phyloP scores from a whole-genome alignment of 2,888 invertebrate species.

The Adineta ricciae region DNA sequence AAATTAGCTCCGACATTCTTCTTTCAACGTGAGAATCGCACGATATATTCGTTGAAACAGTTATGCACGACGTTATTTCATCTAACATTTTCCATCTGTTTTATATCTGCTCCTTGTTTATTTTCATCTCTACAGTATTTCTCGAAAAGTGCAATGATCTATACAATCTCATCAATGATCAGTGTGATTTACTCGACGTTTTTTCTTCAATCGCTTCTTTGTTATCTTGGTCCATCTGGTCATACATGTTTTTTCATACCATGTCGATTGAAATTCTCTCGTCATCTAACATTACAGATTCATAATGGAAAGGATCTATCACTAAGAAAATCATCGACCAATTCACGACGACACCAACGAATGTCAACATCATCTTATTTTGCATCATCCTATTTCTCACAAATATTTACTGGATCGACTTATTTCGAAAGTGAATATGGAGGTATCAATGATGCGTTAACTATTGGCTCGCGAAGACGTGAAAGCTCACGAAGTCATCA shows the following conservation, averaged over 20 bases:
- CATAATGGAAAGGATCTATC: not conserved
- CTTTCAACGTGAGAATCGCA: not conserved
- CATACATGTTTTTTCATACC: not conserved
- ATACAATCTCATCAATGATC: not conserved
- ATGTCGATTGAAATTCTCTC: not conserved
- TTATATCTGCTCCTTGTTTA: not conserved
- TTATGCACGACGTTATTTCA: not conserved
- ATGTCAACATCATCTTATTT: constrained; percentile 11
- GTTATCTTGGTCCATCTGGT: not conserved
- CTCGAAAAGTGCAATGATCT: not conserved
- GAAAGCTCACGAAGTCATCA: constrained; percentile 12
- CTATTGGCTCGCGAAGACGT: not conserved
- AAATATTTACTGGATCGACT: not conserved
- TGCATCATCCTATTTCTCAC: not conserved
- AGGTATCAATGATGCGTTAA: not conserved
- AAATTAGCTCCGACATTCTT: constrained; percentile 10
- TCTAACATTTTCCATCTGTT: not conserved
- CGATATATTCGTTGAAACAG: not conserved
- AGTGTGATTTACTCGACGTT: not conserved
- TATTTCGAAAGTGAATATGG: not conserved
- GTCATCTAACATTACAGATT: not conserved
- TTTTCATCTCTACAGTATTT: not conserved
- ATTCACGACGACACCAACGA: not conserved
- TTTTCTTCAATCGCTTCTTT: not conserved
- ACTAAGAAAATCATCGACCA: not conserved